A percentile compares a stretch with the other conserved stretches of the same genome.
phyloP scores from a whole-genome alignment of 2,888 invertebrate species.

The Tachina fera region DNA sequence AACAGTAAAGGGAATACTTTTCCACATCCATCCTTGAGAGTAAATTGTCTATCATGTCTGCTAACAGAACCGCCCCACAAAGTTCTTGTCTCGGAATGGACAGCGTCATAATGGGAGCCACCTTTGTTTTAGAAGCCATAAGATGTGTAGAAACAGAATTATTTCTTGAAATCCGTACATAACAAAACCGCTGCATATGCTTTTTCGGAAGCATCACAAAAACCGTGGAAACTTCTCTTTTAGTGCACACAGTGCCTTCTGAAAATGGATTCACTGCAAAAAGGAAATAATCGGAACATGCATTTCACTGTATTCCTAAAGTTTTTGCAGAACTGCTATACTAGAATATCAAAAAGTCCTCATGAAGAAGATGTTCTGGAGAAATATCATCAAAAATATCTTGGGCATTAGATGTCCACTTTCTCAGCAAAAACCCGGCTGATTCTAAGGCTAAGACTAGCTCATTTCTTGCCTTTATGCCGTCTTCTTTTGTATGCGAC shows the following conservation, averaged over 20 bases:
- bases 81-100: too few relatives aligned
- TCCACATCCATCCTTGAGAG: too few relatives aligned
- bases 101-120: too few relatives aligned
- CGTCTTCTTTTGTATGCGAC: constrained; percentile 13
- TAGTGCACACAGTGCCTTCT: constrained; percentile 18
- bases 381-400: not conserved
- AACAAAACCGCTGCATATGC: constrained; percentile 42
- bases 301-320: constrained; percentile 67
- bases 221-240: constrained; percentile 60
- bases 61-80: too few relatives aligned
- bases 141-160: too few relatives aligned
- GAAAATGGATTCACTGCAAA: constrained; percentile 11
- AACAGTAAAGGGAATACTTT: too few relatives aligned
- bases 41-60: too few relatives aligned
- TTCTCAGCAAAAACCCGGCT: not conserved
- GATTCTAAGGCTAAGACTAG: not conserved
- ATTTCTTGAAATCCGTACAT: too few relatives aligned
- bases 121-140: too few relatives aligned
- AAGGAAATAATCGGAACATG: constrained; percentile 52
- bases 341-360: constrained; percentile 14
- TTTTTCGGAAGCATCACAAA: constrained; percentile 69
- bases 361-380: constrained; percentile 5
- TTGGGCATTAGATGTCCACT: constrained; percentile 6
- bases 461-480: not conserved
- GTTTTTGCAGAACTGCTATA: constrained; percentile 46